phyloP scores from a whole-genome alignment of 2,888 invertebrate species.

The Ophion ellenae region DNA sequence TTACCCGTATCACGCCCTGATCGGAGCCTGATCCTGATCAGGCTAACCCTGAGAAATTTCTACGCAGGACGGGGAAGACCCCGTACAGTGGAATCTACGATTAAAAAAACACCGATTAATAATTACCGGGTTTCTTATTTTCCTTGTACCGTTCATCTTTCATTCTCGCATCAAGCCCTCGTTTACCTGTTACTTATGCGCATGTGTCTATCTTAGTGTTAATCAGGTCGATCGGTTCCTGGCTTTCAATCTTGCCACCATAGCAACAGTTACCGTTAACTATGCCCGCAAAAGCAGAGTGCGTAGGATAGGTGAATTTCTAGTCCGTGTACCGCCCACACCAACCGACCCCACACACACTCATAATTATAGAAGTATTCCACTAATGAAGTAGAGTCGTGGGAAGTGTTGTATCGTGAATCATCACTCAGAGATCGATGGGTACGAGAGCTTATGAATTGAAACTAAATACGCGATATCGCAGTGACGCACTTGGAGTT shows the following conservation, averaged over 20 bases:
- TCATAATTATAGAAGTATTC: slow-evolving; percentile 10
- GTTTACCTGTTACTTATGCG: slow-evolving; percentile 7
- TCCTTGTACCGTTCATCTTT: background rate
- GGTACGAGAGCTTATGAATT: slow-evolving; percentile 36
- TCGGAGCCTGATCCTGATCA: no score
- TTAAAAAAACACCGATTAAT: background rate
- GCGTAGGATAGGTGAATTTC: slow-evolving; percentile 21
- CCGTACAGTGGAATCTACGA: no score
- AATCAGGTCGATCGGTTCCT: slow-evolving; percentile 48
- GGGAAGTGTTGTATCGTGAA: slow-evolving; percentile 13
- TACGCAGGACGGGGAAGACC: no score
- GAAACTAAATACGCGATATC: slow-evolving; percentile 60
- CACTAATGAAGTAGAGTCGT: slow-evolving; percentile 10
- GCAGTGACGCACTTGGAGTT: slow-evolving; percentile 41
- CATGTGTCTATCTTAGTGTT: slow-evolving; percentile 34
- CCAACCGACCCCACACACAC: background rate
- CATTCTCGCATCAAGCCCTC: background rate
- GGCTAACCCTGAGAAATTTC: no score
- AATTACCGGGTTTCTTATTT: slow-evolving; percentile 6
- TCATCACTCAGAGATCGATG: slow-evolving; percentile 37
- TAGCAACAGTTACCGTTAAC: slow-evolving; percentile 47
- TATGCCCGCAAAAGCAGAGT: slow-evolving; percentile 40
- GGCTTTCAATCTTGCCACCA: slow-evolving; percentile 23
- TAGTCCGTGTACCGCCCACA: background rate
- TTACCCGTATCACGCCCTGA: no score